These are phyloP conservation scores for Polylopha cassiicola DNA, from an alignment of 2,888 invertebrate genomes.

Conservation along the genomic window DNA sequence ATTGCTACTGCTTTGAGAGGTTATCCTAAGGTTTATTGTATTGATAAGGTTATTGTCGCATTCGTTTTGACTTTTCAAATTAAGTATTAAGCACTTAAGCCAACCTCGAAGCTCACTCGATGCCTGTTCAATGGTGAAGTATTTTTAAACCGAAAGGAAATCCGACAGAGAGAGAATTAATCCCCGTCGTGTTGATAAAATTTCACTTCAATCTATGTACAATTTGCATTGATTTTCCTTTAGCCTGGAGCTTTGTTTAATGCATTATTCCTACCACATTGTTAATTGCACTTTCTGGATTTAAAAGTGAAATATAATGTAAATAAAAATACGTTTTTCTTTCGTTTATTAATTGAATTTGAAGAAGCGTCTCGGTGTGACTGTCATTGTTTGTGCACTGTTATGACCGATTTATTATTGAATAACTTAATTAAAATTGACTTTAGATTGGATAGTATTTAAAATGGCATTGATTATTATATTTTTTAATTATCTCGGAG, in stretches of 20 bases:
- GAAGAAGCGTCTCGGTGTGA: no score
- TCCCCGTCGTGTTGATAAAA: conserved; percentile 37
- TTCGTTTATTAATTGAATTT: no score
- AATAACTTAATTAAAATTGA: no score
- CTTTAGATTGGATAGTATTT: no score
- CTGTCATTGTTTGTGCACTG: no score
- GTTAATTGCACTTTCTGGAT: no score
- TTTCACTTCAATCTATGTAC: conserved; percentile 34
- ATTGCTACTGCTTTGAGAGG: no score
- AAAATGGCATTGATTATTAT: no score
- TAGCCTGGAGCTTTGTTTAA: conserved; percentile 25
- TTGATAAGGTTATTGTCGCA: conserved; percentile 28
- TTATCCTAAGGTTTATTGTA: conserved; percentile 13
- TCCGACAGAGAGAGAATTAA: conserved; percentile 38
- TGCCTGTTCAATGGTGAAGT: conserved; percentile 38
- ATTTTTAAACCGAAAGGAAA: conserved; percentile 39
- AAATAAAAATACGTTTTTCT: no score
- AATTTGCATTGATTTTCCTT: conserved; percentile 32
- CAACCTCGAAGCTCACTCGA: conserved; percentile 34
- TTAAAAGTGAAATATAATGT: no score
- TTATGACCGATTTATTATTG: no score
- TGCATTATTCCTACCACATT: conserved; percentile 5
- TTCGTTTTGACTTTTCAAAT: conserved; percentile 31
- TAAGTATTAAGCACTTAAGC: conserved; percentile 37
- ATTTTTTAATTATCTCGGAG: no score